Evolutionary conservation across 2,797 vertebrate genomes (phyloP).

Genomic region (Tympanoctomys barrerae): DNA sequence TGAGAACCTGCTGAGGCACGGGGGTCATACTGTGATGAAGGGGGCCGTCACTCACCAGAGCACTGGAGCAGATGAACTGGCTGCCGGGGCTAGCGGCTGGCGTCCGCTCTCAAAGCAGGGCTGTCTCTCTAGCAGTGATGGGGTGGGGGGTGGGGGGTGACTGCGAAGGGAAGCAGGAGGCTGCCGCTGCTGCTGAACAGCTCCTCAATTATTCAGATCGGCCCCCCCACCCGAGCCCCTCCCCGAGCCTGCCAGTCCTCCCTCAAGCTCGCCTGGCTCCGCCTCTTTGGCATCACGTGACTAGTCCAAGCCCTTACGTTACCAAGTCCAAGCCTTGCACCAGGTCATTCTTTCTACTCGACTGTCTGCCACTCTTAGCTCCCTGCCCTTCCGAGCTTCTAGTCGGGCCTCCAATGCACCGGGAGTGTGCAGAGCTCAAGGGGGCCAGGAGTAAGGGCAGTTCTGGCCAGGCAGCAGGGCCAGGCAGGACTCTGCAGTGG

Average conservation of each 20-base stretch:
- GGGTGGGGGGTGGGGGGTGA: not conserved
- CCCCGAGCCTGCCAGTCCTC: conserved; percentile 53
- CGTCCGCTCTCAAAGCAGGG: not conserved
- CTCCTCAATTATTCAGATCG: conserved; percentile 88
- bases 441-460: not conserved
- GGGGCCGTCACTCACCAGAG: conserved; percentile 69
- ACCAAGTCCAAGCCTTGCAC: conserved; percentile 39
- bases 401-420: not conserved
- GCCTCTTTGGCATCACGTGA: conserved; percentile 80
- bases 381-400: not conserved
- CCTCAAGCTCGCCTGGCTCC: conserved; percentile 67
- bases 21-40: not conserved
- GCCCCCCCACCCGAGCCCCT: not conserved
- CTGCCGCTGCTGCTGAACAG: conserved; percentile 78
- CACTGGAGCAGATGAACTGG: not conserved
- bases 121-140: not conserved
- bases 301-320: conserved; percentile 73
- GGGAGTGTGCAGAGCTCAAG: not conserved
- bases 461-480: conserved; percentile 58
- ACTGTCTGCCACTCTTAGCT: not conserved
- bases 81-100: not conserved
- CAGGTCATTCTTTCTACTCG: not conserved
- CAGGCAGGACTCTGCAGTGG: conserved; percentile 13
- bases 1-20: not conserved
- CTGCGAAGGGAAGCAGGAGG: conserved; percentile 67